A percentile compares a stretch with the other conserved stretches of the same genome.
Evolutionary conservation across 2,113 vertebrate genomes (phyloP).

Genomic region (Neogale vison): DNA sequence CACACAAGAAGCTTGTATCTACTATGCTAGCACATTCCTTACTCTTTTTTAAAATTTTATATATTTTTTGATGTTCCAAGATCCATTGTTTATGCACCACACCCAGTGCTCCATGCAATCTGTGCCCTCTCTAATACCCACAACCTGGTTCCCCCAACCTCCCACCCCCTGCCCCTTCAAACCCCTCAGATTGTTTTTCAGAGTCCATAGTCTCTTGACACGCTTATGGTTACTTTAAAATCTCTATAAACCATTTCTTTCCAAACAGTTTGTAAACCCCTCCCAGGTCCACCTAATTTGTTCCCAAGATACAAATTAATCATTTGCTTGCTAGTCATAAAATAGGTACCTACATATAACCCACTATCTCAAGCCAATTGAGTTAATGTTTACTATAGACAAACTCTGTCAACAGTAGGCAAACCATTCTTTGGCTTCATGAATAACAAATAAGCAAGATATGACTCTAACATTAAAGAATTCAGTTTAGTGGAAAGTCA

Average conservation of each 20-base stretch:
- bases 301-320: background rate
- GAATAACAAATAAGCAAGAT: background rate
- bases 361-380: background rate
- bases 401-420: background rate
- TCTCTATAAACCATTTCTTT: background rate
- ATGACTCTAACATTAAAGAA: background rate
- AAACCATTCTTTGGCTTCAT: background rate
- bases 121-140: no score
- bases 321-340: slow-evolving; percentile 10
- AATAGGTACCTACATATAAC: background rate
- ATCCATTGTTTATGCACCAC: no score
- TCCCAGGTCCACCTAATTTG: background rate
- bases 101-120: no score
- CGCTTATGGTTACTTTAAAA: slow-evolving; percentile 9
- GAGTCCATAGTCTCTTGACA: background rate
- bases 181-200: no score
- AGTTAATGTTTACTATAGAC: background rate
- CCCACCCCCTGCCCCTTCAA: no score
- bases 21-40: background rate
- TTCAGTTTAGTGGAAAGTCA: background rate
- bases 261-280: background rate
- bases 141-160: no score
- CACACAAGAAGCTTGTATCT: background rate
- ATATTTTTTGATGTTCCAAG: no score
- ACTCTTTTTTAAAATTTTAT: background rate